These are phyloP conservation scores for Trichomycterus rosablanca DNA, from an alignment of 2,113 vertebrate species.

Conservation along the genomic window DNA sequence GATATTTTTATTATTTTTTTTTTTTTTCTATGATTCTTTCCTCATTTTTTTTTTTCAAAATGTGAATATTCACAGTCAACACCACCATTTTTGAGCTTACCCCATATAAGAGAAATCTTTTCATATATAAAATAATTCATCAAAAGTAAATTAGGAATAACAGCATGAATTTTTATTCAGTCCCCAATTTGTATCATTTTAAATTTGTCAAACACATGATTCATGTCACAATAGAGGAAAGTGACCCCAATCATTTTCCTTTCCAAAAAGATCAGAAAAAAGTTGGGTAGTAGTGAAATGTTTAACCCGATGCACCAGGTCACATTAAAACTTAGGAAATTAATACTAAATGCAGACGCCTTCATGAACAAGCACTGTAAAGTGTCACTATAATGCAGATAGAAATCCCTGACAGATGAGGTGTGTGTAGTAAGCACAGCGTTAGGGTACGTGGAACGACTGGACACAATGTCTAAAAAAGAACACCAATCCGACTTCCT, in stretches of 20 bases:
- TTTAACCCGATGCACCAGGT: conserved; percentile 8
- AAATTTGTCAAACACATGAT: conserved; percentile 10
- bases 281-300: conserved; percentile 12
- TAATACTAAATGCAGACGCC: conserved; percentile 20
- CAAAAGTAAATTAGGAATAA: conserved; percentile 47
- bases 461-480: not conserved
- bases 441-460: conserved; percentile 6
- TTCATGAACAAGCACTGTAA: conserved; percentile 29
- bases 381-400: conserved; percentile 30
- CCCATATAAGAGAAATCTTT: conserved; percentile 43
- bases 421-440: conserved; percentile 20
- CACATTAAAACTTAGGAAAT: conserved; percentile 4
- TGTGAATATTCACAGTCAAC: conserved; percentile 46
- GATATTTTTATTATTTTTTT: conserved; percentile 31
- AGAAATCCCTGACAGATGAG: conserved; percentile 13
- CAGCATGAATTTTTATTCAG: conserved; percentile 44
- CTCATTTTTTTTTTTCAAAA: conserved; percentile 29
- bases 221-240: conserved; percentile 31
- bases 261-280: conserved; percentile 10
- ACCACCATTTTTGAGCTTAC: conserved; percentile 37
- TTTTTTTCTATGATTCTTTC: conserved; percentile 26
- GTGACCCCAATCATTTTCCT: conserved; percentile 9
- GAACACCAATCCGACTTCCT: conserved; percentile 25
- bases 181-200: conserved; percentile 21
- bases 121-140: conserved; percentile 46